Evolutionary conservation across 1,140 invertebrate species (phyloP), one percentile per base, ranked within the genome.

Genomic region (Papilio xuthus): DNA sequence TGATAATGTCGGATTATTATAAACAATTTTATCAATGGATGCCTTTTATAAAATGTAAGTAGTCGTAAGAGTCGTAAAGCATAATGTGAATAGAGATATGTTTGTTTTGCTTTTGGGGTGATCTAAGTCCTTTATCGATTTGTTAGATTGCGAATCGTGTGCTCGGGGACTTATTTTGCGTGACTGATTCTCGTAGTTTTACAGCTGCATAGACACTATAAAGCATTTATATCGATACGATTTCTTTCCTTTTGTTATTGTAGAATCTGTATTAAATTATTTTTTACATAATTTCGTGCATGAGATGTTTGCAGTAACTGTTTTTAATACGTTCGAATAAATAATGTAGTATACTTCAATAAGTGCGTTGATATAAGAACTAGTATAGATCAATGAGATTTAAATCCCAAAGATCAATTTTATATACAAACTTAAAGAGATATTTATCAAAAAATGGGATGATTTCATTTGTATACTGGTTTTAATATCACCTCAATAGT

Each of bases 41-140:
- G 90, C 92, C 92, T 93, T 93, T 91, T 92, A 89, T 90, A 92
- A 89, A 82, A 82, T 88, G 84, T 93, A 93, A 92, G 90, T 92
- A 93, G 90, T 82, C 85, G 80, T 92, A 91, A 93, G 90, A 86
- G 89, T 88, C 86, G 85, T 88, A 86, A 86, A 82, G 88, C 87
- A 89, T 91, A 89, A 92, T 90, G 88, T 92, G 86, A 82, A 90
- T 91, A 91, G 88, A 80, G 71, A 83, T 88, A 81, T 79, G 77
- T 41, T 82, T 73, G 79, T 84, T 86, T 84, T 53, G 76, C 76
- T 80, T 80, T 72, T 37, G 79, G 75, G 79, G 56, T 70, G 56
- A 79, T 78, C 77, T 80, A 80, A 60, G 83, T 80, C 77, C 80
- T 80, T 81, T 84, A 78, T 85, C 79, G 80, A 81, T 83, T 84